A percentile compares a stretch with the other conserved stretches of the same genome.
These are phyloP conservation scores for Pseudopodoces humilis DNA, from an alignment of 2,113 vertebrate species.

Conservation along the genomic window DNA sequence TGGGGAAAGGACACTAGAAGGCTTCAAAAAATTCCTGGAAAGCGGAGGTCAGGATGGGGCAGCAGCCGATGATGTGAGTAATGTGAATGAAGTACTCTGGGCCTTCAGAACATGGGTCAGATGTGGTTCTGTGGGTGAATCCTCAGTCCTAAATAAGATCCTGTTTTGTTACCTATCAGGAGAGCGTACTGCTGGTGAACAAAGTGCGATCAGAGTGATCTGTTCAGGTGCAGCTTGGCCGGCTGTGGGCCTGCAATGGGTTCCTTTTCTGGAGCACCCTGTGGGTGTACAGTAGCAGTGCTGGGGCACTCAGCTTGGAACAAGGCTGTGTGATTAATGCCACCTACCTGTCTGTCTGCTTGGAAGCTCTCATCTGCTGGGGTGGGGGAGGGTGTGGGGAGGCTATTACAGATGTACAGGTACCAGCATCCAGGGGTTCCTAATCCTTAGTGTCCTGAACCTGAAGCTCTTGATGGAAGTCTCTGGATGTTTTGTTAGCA, in stretches of 20 bases:
- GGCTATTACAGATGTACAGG: not conserved
- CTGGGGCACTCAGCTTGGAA: not conserved
- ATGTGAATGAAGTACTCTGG: not conserved
- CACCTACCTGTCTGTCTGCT: fast-evolving
- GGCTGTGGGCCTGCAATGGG: not conserved
- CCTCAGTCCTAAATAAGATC: not conserved
- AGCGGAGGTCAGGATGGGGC: conserved; percentile 94
- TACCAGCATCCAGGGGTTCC: not conserved
- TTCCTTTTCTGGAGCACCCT: not conserved
- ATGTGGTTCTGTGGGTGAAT: not conserved
- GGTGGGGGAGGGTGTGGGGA: not conserved
- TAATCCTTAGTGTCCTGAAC: not conserved
- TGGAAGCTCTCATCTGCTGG: not conserved
- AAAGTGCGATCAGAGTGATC: not conserved
- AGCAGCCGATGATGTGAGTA: conserved; percentile 82
- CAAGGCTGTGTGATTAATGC: not conserved
- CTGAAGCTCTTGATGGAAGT: not conserved
- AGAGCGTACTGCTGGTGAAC: not conserved
- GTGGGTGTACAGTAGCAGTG: not conserved
- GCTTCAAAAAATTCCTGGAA: conserved; percentile 94
- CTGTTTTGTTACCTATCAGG: not conserved
- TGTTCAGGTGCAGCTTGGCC: not conserved
- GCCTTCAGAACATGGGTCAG: not conserved
- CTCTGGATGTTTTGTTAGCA: not conserved
- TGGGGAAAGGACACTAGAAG: conserved; percentile 93